These are phyloP conservation scores for Erannis defoliaria DNA, from an alignment of 2,888 invertebrate species.

Conservation along the genomic window DNA sequence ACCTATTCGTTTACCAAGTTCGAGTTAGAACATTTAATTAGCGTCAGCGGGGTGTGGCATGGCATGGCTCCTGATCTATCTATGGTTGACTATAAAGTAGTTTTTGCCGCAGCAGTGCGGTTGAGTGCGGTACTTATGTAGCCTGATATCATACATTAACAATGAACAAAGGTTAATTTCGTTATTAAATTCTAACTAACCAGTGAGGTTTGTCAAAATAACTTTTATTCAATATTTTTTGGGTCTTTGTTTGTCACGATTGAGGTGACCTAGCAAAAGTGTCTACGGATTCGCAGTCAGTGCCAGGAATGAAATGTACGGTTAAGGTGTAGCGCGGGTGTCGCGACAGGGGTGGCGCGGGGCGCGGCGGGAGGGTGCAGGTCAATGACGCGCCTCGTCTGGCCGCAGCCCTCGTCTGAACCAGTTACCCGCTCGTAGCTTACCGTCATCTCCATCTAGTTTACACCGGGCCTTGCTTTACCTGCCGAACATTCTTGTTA, in stretches of 20 bases:
- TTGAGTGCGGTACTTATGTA: no score
- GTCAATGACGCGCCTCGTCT: slow-evolving; percentile 85
- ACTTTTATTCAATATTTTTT: no score
- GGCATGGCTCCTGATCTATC: no score
- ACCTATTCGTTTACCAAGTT: not conserved
- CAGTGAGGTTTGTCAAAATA: no score
- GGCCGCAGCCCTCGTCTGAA: slow-evolving; percentile 60
- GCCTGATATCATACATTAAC: no score
- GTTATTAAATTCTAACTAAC: no score
- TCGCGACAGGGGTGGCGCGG: slow-evolving; percentile 62
- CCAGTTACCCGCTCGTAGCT: slow-evolving; percentile 63
- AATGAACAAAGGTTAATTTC: no score
- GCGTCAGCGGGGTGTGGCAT: no score
- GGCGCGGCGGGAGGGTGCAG: slow-evolving; percentile 61
- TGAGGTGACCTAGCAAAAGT: slow-evolving; percentile 40
- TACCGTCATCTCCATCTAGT: slow-evolving; percentile 79
- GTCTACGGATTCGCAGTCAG: slow-evolving; percentile 70
- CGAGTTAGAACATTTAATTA: no score
- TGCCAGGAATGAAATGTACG: slow-evolving; percentile 69
- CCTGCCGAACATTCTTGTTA: slow-evolving; percentile 72
- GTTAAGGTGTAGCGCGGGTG: slow-evolving; percentile 73
- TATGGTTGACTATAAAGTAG: no score
- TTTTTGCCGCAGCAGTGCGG: no score
- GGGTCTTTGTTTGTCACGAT: not conserved
- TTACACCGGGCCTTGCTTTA: slow-evolving; percentile 64